A percentile compares a stretch with the other conserved stretches of the same genome.
Conservation (phyloP, 2,113 vertebrate genomes). For the Actenoides hombroni region DNA sequence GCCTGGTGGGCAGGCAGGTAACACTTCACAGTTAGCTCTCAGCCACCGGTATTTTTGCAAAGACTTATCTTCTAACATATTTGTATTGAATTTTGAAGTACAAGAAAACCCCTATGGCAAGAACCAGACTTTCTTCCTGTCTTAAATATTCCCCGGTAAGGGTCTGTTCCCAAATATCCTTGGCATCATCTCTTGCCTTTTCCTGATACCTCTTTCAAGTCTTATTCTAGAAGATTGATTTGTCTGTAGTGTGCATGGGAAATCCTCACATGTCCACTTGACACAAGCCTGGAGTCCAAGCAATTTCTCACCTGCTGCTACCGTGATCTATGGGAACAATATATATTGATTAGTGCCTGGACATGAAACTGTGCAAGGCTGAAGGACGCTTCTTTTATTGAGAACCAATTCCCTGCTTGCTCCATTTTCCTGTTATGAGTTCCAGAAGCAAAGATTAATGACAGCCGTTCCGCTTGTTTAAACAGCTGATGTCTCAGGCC, state of each 20-base stretch:
- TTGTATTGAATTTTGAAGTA: constrained; percentile 8
- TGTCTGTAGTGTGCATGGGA: constrained; percentile 11
- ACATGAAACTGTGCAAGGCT: constrained; percentile 57
- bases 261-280: constrained; percentile 43
- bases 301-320: constrained; percentile 46
- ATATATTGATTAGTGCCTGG: constrained; percentile 66
- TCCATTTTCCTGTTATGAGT: constrained; percentile 64
- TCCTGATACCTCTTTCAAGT: background rate
- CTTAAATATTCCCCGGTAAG: background rate
- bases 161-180: background rate
- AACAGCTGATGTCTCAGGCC: constrained; percentile 62
- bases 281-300: background rate
- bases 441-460: constrained; percentile 69
- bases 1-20: background rate
- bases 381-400: constrained; percentile 62
- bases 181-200: background rate
- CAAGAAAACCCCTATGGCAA: background rate
- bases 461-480: constrained; percentile 56
- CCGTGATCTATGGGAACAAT: constrained; percentile 61
- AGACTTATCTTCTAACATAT: background rate
- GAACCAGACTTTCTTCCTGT: background rate
- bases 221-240: constrained; percentile 51
- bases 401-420: constrained; percentile 56
- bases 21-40: background rate
- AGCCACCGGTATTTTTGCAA: background rate